These are phyloP conservation scores for Petrolisthes cinctipes DNA, from an alignment of 2,888 invertebrate genomes.

Conservation along the genomic window DNA sequence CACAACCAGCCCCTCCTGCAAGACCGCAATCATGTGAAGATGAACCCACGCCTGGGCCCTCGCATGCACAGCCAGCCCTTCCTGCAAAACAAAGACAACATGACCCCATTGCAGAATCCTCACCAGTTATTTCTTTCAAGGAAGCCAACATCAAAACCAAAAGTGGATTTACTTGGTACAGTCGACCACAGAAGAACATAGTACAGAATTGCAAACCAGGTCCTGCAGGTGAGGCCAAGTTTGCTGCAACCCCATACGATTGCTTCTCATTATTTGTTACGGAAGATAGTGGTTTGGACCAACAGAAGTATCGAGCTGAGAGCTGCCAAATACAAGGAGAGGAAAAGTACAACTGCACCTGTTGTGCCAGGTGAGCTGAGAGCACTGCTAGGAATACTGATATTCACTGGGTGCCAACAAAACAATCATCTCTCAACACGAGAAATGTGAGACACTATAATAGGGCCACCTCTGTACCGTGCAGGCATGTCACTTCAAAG, in stretches of 20 bases:
- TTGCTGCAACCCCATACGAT: background rate
- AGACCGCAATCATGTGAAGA: background rate
- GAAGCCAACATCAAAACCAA: background rate
- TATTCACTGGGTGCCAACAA: background rate
- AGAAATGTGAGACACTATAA: constrained; percentile 16
- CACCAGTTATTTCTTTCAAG: background rate
- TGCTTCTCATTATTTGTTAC: constrained; percentile 7
- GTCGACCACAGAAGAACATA: constrained; percentile 28
- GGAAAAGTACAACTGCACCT: background rate
- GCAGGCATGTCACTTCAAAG: constrained; percentile 17
- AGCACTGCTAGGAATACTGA: constrained; percentile 35
- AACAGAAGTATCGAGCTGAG: constrained; percentile 23
- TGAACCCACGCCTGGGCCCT: background rate
- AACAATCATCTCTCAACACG: constrained; percentile 21
- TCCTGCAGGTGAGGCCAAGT: constrained; percentile 7
- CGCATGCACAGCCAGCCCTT: no score
- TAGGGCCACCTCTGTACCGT: constrained; percentile 12
- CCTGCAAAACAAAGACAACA: no score
- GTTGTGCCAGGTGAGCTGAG: constrained; percentile 19
- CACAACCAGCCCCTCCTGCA: background rate
- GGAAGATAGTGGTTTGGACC: constrained; percentile 16
- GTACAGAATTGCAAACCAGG: constrained; percentile 21
- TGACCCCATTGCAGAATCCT: no score
- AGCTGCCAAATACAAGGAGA: background rate
- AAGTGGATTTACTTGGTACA: constrained; percentile 23